Conservation (phyloP, 2,113 vertebrate genomes). For the Coptodon bakossiorum region DNA sequence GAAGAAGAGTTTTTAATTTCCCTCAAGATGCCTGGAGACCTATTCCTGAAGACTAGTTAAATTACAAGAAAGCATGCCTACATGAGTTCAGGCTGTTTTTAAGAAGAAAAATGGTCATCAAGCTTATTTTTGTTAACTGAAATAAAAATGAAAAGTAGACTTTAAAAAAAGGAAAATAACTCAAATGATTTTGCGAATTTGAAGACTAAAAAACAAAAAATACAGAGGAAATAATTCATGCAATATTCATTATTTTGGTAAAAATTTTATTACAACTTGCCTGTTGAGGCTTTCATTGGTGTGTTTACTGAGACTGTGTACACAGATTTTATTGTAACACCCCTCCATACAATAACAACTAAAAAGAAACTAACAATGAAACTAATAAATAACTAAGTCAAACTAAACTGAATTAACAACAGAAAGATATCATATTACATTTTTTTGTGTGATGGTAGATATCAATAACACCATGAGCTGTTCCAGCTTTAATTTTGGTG, state of each 20-base stretch:
- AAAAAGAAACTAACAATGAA: neutral
- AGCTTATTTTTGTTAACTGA: neutral
- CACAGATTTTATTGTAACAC: neutral
- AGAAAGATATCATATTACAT: rapidly evolving
- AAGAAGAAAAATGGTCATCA: neutral
- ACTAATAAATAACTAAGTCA: neutral
- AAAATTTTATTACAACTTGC: neutral
- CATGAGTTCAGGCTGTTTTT: neutral
- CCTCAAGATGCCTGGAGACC: neutral
- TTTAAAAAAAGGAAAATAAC: neutral
- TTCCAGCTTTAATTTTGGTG: neutral
- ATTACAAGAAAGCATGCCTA: neutral
- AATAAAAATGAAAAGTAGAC: rapidly evolving
- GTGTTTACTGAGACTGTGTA: neutral
- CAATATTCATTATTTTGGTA: neutral
- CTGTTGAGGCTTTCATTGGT: neutral
- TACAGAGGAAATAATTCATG: neutral
- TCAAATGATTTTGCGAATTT: neutral
- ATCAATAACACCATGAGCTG: neutral
- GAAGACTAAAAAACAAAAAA: neutral
- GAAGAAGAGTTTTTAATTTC: neutral
- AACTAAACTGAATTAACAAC: neutral
- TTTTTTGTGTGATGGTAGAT: neutral
- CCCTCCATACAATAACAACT: neutral
- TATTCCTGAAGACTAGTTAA: neutral